phyloP scores from a whole-genome alignment of 2,113 vertebrate genomes.

The Panurus biarmicus region DNA sequence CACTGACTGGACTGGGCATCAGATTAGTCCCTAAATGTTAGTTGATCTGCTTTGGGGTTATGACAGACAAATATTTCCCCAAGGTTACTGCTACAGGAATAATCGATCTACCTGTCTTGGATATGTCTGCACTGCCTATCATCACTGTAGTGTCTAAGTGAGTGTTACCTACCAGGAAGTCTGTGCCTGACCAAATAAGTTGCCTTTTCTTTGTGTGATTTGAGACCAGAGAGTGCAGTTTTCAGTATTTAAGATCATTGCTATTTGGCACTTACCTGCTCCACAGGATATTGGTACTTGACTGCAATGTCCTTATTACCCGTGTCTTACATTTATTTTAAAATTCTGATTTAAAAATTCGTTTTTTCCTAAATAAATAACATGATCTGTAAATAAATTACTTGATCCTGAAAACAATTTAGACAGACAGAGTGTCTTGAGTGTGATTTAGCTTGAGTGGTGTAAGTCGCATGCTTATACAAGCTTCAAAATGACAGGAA shows the following conservation, averaged over 20 bases:
- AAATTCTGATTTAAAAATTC: not conserved
- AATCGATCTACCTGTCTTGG: constrained; percentile 52
- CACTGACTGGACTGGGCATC: constrained; percentile 24
- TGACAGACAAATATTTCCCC: constrained; percentile 63
- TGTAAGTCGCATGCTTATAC: not conserved
- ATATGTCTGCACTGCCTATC: constrained; percentile 25
- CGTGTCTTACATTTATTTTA: not conserved
- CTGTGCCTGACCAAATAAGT: constrained; percentile 26
- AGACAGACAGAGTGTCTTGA: constrained; percentile 4
- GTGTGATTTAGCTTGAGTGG: constrained; percentile 34
- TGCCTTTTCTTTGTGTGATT: constrained; percentile 31
- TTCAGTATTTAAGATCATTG: constrained; percentile 28
- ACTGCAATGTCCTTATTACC: not conserved
- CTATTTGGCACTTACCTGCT: not conserved
- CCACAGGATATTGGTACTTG: constrained; percentile 15
- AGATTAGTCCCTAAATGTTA: constrained; percentile 52
- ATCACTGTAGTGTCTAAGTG: constrained; percentile 2
- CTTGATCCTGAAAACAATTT: constrained; percentile 15
- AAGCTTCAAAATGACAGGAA: constrained; percentile 41
- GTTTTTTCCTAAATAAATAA: not conserved
- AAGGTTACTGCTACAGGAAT: constrained; percentile 51
- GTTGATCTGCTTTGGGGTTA: constrained; percentile 57
- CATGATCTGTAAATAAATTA: not conserved
- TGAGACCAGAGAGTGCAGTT: not conserved
- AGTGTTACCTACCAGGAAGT: not conserved